Percentiles rank a stretch among this genome's conserved stretches.
phyloP scores from a whole-genome alignment of 2,888 invertebrate genomes.

The Amphimallon solstitiale region DNA sequence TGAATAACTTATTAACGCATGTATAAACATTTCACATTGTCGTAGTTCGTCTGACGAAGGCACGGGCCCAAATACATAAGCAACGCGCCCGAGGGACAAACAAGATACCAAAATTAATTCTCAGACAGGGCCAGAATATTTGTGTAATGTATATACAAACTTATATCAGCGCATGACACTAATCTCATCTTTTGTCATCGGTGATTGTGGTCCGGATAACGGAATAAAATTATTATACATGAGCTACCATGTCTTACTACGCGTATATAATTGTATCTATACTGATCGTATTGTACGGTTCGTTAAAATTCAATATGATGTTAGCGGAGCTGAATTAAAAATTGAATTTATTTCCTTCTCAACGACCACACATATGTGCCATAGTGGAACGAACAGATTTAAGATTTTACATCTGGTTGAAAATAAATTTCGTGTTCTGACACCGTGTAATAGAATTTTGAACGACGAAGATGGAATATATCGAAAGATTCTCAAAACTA shows the following conservation, averaged over 20 bases:
- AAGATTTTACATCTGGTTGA: not conserved
- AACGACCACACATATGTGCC: not conserved
- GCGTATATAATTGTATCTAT: too few relatives aligned
- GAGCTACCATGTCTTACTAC: not conserved
- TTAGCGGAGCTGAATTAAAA: not conserved
- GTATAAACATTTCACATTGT: constrained; percentile 11
- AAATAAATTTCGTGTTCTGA: constrained; percentile 1
- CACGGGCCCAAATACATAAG: not conserved
- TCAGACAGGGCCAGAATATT: not conserved
- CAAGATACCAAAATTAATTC: constrained; percentile 1
- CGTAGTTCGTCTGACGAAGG: not conserved
- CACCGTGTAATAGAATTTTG: constrained; percentile 1
- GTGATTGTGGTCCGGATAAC: constrained; percentile 10
- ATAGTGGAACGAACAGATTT: not conserved
- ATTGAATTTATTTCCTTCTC: constrained; percentile 3
- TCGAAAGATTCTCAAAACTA: not conserved
- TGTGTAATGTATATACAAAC: not conserved
- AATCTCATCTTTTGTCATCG: constrained; percentile 14
- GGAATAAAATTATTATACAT: constrained; percentile 17
- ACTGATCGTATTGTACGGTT: not conserved
- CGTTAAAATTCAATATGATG: constrained; percentile 15
- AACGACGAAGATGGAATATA: not conserved
- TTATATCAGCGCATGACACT: not conserved
- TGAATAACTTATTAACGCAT: not conserved
- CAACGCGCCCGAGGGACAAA: not conserved